Conservation (phyloP, 2,888 invertebrate species). For the Chloroclysta siterata region DNA sequence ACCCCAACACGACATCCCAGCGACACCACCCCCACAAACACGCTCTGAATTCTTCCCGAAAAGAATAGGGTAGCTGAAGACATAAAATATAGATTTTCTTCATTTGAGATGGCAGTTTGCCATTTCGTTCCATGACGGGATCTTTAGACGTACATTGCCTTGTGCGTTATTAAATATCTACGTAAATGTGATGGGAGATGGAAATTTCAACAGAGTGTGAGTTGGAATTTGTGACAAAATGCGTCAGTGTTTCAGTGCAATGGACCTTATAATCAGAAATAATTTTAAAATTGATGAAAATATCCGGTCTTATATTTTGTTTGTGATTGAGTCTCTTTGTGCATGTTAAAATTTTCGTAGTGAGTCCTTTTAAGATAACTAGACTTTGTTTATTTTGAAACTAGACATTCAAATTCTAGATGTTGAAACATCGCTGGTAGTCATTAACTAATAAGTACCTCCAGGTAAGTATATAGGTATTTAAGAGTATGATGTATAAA, state of each 20-base stretch:
- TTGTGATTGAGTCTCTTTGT: background rate
- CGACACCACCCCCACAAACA: constrained; percentile 74
- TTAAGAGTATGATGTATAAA: background rate
- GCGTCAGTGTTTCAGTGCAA: constrained; percentile 49
- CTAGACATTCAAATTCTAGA: too few relatives aligned
- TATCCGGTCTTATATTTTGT: constrained; percentile 5
- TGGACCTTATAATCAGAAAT: constrained; percentile 15
- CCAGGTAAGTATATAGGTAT: background rate
- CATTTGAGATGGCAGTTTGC: constrained; percentile 74
- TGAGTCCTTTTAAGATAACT: constrained; percentile 3
- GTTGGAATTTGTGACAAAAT: constrained; percentile 46
- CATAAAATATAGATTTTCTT: constrained; percentile 51
- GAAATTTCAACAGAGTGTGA: constrained; percentile 47
- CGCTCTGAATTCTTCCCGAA: constrained; percentile 73
- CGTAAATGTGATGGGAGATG: constrained; percentile 61
- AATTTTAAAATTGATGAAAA: background rate
- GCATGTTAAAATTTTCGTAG: constrained; percentile 5
- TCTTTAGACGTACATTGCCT: constrained; percentile 72
- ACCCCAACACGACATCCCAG: constrained; percentile 75
- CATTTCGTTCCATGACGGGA: constrained; percentile 70
- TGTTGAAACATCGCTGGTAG: too few relatives aligned
- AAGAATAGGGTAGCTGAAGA: constrained; percentile 68
- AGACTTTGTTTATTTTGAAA: background rate
- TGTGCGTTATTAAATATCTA: constrained; percentile 58
- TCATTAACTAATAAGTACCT: background rate